Conservation (phyloP, 2,888 invertebrate genomes). For the Tetragnatha montana region DNA sequence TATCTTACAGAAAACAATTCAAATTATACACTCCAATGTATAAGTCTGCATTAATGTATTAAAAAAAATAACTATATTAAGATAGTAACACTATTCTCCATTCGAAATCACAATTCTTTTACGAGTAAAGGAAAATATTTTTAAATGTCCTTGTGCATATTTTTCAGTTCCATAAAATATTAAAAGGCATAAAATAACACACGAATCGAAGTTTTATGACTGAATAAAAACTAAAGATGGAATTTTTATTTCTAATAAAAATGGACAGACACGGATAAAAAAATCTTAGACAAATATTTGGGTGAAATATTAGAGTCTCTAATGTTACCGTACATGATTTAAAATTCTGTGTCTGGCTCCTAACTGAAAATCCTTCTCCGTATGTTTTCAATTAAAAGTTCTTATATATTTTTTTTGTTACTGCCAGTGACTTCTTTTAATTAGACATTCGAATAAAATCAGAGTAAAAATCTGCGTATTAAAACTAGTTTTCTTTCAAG, state of each 20-base stretch:
- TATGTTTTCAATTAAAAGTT: constrained; percentile 52
- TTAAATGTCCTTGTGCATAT: background rate
- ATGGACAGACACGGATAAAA: background rate
- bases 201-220: background rate
- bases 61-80: too few species aligned
- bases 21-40: too few species aligned
- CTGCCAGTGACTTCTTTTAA: constrained; percentile 47
- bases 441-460: constrained; percentile 44
- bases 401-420: constrained; percentile 31
- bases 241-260: too few species aligned
- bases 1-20: too few species aligned
- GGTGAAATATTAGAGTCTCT: constrained; percentile 37
- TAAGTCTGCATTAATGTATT: too few species aligned
- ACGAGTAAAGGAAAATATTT: background rate
- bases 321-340: constrained; percentile 22
- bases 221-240: too few species aligned
- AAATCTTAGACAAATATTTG: constrained; percentile 42
- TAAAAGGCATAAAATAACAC: background rate
- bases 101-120: too few species aligned
- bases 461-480: constrained; percentile 42
- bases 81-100: too few species aligned
- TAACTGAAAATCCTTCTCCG: constrained; percentile 9
- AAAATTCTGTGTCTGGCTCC: constrained; percentile 43
- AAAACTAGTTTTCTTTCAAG: constrained; percentile 36
- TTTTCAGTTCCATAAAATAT: too few species aligned